Conservation (phyloP, 2,113 vertebrate genomes). For the Pangasianodon hypophthalmus region DNA sequence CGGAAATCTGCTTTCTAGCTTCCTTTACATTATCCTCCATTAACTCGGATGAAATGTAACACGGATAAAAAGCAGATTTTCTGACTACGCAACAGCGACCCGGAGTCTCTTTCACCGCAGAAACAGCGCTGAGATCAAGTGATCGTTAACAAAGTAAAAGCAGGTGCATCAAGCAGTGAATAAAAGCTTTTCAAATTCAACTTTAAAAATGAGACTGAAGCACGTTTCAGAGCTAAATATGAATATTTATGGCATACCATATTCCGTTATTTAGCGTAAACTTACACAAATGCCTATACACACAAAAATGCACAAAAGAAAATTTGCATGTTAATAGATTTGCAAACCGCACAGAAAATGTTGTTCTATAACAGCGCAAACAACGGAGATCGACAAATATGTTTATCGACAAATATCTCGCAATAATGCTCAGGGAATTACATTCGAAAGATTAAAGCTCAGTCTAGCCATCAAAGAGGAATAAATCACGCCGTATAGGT, state of each 20-base stretch:
- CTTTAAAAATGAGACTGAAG: not conserved
- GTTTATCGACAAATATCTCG: not conserved
- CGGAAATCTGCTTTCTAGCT: conserved; percentile 42
- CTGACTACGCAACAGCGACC: not conserved
- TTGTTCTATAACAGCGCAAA: not conserved
- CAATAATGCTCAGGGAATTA: too few relatives aligned
- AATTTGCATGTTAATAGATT: conserved; percentile 63
- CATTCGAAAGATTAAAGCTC: not conserved
- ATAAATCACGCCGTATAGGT: not conserved
- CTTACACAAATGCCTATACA: conserved; percentile 49
- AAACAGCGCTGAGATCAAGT: not conserved
- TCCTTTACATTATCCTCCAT: conserved; percentile 43
- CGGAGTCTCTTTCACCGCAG: not conserved
- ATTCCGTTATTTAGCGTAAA: conserved; percentile 57
- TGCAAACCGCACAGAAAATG: not conserved
- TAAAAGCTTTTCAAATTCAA: not conserved
- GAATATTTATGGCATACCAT: conserved; percentile 51
- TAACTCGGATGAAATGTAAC: conserved; percentile 20
- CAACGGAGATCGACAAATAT: not conserved
- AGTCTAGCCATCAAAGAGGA: not conserved
- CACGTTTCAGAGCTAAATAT: conserved; percentile 38
- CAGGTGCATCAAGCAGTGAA: not conserved
- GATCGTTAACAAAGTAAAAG: not conserved
- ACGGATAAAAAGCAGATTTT: not conserved
- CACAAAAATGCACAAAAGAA: conserved; percentile 32